These are phyloP conservation scores for Lepidiolamprologus cunningtoni DNA, from an alignment of 2,113 vertebrate species.

Conservation along the genomic window DNA sequence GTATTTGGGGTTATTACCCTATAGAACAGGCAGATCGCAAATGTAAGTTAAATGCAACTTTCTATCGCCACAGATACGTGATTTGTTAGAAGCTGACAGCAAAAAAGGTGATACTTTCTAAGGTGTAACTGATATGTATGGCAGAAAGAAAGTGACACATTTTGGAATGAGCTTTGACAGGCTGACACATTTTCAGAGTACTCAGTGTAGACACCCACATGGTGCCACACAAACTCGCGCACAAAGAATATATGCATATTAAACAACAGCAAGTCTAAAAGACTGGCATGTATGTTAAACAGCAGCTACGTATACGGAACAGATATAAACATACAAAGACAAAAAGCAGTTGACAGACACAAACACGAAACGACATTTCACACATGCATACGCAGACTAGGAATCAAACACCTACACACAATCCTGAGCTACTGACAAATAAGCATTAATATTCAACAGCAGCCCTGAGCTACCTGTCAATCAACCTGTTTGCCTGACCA, in stretches of 20 bases:
- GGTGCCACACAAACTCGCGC: not conserved
- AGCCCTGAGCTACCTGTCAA: slow-evolving; percentile 5
- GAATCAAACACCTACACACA: not conserved
- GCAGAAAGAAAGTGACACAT: not conserved
- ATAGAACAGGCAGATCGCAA: not conserved
- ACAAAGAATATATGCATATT: not conserved
- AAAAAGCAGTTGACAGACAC: not conserved
- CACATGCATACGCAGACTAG: not conserved
- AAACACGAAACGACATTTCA: not conserved
- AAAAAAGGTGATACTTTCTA: not conserved
- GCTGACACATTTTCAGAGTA: not conserved
- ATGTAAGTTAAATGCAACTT: not conserved
- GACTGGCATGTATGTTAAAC: not conserved
- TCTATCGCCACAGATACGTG: not conserved
- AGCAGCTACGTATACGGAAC: not conserved
- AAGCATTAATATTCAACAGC: slow-evolving; percentile 24
- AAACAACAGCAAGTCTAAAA: not conserved
- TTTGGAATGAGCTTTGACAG: not conserved
- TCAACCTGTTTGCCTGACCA: slow-evolving; percentile 4
- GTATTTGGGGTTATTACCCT: not conserved
- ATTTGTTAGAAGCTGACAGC: not conserved
- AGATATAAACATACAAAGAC: not conserved
- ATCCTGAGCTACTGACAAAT: not conserved
- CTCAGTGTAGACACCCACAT: not conserved
- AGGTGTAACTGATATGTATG: not conserved